Evolutionary conservation across 2,888 invertebrate species (phyloP).

Genomic region (Microplitis manilae): DNA sequence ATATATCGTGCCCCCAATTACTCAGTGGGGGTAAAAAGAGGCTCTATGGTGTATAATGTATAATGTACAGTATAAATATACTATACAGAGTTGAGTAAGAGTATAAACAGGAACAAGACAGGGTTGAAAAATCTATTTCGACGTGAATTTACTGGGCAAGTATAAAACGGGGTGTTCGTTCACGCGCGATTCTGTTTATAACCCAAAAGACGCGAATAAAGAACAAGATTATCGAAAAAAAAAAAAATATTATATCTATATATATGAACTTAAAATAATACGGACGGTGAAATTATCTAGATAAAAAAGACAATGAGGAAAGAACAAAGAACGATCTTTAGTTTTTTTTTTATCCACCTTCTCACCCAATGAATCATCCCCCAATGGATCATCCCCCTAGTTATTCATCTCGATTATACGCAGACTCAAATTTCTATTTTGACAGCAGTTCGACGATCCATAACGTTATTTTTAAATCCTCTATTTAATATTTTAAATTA

Average conservation of each 20-base stretch:
- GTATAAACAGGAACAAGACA: neutral
- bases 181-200: neutral
- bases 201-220: neutral
- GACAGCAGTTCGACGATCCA: slow-evolving; percentile 68
- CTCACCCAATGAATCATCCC: neutral
- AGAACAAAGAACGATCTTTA: neutral
- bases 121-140: neutral
- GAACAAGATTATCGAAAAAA: neutral
- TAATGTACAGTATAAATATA: neutral
- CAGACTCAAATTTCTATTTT: slow-evolving; percentile 69
- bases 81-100: neutral
- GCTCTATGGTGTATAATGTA: neutral
- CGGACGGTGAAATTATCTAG: neutral
- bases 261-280: slow-evolving; percentile 1
- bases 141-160: neutral
- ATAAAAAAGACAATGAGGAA: neutral
- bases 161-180: neutral
- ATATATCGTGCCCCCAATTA: slow-evolving; percentile 42
- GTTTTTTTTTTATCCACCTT: neutral
- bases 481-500: neutral
- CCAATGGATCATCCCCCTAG: slow-evolving; percentile 26
- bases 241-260: neutral
- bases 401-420: slow-evolving; percentile 33
- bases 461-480: slow-evolving; percentile 30
- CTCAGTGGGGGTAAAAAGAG: slow-evolving; percentile 25